A percentile compares a stretch with the other conserved stretches of the same genome.
Conservation (phyloP, 2,113 vertebrate species). For the Sebastes fasciatus region DNA sequence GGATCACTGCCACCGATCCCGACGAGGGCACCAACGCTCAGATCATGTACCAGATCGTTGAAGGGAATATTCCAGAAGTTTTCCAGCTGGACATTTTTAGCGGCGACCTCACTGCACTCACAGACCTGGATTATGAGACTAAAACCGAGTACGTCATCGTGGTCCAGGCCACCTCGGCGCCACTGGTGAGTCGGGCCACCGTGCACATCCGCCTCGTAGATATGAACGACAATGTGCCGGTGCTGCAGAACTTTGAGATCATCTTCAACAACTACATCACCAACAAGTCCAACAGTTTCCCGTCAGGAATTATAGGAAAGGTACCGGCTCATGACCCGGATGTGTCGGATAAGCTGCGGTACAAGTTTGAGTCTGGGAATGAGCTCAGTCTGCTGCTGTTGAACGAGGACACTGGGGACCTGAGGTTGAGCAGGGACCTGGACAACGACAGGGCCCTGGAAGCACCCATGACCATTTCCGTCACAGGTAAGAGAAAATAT, state of each 20-base stretch:
- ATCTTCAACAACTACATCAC: constrained; percentile 98
- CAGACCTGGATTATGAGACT: constrained; percentile 94
- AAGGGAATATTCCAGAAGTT: constrained; percentile 94
- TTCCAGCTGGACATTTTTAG: constrained; percentile 96
- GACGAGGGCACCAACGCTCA: constrained; percentile 96
- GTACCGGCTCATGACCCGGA: constrained; percentile 95
- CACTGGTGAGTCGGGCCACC: constrained; percentile 93
- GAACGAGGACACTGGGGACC: constrained; percentile 90
- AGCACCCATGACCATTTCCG: constrained; percentile 93
- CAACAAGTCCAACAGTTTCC: constrained; percentile 97
- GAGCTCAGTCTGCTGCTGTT: constrained; percentile 92
- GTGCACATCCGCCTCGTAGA: constrained; percentile 92
- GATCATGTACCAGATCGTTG: constrained; percentile 98
- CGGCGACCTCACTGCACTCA: constrained; percentile 91
- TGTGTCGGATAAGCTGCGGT: constrained; percentile 92
- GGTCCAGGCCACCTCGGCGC: constrained; percentile 96
- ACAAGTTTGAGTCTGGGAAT: constrained; percentile 93
- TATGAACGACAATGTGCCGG: constrained; percentile 92
- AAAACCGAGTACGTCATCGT: constrained; percentile 92
- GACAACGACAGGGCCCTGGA: constrained; percentile 95
- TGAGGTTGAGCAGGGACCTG: constrained; percentile 92
- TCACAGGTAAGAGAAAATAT: constrained; percentile 88
- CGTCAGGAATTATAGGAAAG: constrained; percentile 93
- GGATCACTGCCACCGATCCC: constrained; percentile 90
- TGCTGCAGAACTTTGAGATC: constrained; percentile 94